A percentile compares a stretch with the other conserved stretches of the same genome.
Conservation (phyloP, 1,140 invertebrate species). For the Adoxophyes honmai region DNA sequence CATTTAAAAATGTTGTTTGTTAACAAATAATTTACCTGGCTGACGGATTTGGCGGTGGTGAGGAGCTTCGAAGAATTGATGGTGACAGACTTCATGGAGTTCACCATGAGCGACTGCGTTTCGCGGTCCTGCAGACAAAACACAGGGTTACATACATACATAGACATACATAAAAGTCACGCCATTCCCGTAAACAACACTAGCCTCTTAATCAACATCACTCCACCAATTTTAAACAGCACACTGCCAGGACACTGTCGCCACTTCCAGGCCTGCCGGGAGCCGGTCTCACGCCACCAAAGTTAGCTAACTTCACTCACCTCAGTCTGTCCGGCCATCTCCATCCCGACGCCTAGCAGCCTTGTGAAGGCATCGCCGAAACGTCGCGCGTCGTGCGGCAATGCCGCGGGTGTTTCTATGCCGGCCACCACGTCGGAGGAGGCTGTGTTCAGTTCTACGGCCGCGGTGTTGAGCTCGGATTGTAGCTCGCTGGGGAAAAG, state of each 20-base stretch:
- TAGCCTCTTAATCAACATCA: too few species aligned
- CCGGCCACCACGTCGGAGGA: constrained; percentile 87
- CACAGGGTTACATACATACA: neutral
- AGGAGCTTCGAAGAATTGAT: constrained; percentile 93
- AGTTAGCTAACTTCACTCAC: too few species aligned
- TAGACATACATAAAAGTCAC: too few species aligned
- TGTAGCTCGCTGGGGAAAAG: constrained; percentile 85
- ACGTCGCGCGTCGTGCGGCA: constrained; percentile 85
- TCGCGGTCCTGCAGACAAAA: constrained; percentile 78
- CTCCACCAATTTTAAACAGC: too few species aligned
- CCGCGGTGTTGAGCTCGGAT: constrained; percentile 88
- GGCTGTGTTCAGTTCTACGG: constrained; percentile 89
- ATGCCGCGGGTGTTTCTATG: constrained; percentile 81
- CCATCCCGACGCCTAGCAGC: constrained; percentile 86
- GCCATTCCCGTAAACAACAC: too few species aligned
- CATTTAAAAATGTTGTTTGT: constrained; percentile 14
- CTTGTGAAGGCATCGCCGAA: constrained; percentile 90
- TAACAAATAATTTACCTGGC: constrained; percentile 68
- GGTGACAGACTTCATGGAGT: constrained; percentile 91
- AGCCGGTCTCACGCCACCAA: too few species aligned
- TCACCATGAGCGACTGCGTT: constrained; percentile 87
- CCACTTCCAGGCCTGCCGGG: too few species aligned
- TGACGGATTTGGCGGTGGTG: constrained; percentile 91
- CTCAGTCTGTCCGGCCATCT: constrained; percentile 88
- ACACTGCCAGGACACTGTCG: too few species aligned